These are phyloP conservation scores for Hippasteria phrygiana DNA, from an alignment of 53 echinoderm and acorn worm species.

Conservation along the genomic window DNA sequence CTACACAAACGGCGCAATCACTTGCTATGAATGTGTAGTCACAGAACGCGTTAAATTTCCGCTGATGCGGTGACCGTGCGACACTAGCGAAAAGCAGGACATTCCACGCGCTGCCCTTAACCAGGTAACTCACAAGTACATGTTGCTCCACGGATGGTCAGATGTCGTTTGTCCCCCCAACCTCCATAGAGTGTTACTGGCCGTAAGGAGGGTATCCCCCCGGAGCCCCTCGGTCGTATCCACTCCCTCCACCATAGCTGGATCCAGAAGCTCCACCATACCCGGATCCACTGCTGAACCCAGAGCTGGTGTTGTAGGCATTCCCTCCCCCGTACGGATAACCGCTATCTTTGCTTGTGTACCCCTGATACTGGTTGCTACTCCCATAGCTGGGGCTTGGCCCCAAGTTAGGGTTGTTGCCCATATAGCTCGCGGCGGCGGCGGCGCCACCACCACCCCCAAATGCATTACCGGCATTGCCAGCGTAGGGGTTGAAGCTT, in stretches of 20 bases:
- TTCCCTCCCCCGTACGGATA: constrained; percentile 19
- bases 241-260: constrained; percentile 13
- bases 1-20: background rate
- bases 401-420: constrained; percentile 19
- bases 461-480: constrained; percentile 7
- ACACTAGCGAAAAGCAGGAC: too few relatives aligned
- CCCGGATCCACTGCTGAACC: constrained; percentile 24
- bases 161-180: background rate
- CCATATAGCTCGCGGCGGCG: background rate
- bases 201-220: constrained; percentile 41
- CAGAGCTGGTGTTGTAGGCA: constrained; percentile 24
- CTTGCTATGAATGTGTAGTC: background rate
- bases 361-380: constrained; percentile 35
- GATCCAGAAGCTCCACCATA: constrained; percentile 23
- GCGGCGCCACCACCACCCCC: background rate
- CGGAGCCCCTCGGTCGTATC: constrained; percentile 31
- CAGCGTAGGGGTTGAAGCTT: constrained; percentile 27
- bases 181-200: background rate
- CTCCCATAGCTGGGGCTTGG: constrained; percentile 34
- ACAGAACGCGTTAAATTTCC: background rate
- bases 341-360: constrained; percentile 17
- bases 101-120: background rate
- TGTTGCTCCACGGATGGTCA: background rate
- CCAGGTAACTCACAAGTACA: background rate
- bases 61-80: background rate